phyloP scores from a whole-genome alignment of 1,140 invertebrate species.

The Papilio polytes region DNA sequence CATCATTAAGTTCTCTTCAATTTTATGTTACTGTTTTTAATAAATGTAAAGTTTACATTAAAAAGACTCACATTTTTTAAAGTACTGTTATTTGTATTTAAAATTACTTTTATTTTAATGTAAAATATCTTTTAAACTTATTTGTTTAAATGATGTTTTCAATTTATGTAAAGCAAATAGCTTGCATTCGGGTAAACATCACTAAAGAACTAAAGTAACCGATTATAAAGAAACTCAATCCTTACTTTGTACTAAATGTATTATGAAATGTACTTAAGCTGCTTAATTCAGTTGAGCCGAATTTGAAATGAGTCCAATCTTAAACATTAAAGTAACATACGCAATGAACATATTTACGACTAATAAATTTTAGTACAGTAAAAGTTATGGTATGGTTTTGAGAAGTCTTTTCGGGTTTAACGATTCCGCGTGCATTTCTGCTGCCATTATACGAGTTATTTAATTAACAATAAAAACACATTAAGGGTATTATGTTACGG shows the following conservation, averaged over 20 bases:
- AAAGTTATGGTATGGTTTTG: constrained; percentile 67
- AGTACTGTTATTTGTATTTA: too few relatives aligned
- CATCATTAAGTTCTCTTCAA: neutral
- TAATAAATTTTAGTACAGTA: constrained; percentile 72
- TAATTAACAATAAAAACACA: constrained; percentile 68
- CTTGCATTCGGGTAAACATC: neutral
- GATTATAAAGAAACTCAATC: constrained; percentile 18
- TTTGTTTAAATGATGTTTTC: neutral
- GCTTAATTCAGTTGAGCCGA: constrained; percentile 58
- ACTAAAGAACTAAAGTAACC: neutral
- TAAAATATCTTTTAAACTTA: too few relatives aligned
- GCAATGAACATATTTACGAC: constrained; percentile 65
- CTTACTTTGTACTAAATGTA: constrained; percentile 11
- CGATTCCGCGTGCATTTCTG: constrained; percentile 60
- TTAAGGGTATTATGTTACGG: constrained; percentile 44
- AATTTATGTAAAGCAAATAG: neutral
- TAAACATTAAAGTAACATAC: constrained; percentile 68
- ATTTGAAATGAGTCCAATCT: constrained; percentile 66
- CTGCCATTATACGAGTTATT: constrained; percentile 59
- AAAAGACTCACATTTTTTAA: too few relatives aligned
- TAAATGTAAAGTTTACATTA: neutral
- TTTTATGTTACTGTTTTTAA: neutral
- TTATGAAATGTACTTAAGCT: constrained; percentile 29
- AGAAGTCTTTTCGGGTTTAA: constrained; percentile 67
- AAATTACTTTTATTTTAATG: too few relatives aligned